Evolutionary conservation across 30 jellyfish, hydroid and myxozoan species (phyloP), one percentile per base, ranked within the genome.

Genomic region (Aurelia sp.): DNA sequence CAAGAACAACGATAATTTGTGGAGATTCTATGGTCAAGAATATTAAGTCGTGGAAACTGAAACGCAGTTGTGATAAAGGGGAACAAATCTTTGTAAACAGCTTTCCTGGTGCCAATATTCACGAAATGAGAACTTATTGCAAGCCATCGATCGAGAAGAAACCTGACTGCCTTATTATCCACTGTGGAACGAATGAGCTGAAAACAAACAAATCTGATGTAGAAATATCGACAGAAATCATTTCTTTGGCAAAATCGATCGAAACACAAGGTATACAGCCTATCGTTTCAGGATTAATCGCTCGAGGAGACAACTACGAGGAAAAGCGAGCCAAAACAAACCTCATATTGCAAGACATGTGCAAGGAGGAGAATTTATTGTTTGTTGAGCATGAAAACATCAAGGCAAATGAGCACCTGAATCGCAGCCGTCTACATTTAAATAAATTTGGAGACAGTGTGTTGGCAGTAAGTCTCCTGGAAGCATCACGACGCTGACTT

Each of bases 311-410:
- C 76, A 65, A 65, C 76, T 20, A 65, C 51, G 59, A 67, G 59
- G 63, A 67, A 67, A 67, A 72, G 69, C 68, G 68, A 72, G 83
- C 41, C 83, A 72, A 51, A 72, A 72, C 83, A 47, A 72, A 72
- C 83, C 47, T 72, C 68, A 44, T 72, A 72, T 44, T 72, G 83
- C 68, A 72, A 48, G 83, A 72, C 68, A 72, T 72, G 83, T 72
- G 83, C 71, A 72, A 72, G 61, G 68, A 72, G 83, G 83, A 72
- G 83, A 72, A 72, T 18, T 48, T 72, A 40, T 35, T 72, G 68
- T 48, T 72, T 38, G 83, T 72, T 72, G 83, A 72, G 68, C 83
- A 72, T 72, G 83, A 48, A 40, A 72, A 72, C 83, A 72, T 72
- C 6, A 72, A 72, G 67, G 83, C 68, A 40, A 44, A 72, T 40